Evolutionary conservation across 2,797 vertebrate species (phyloP), one percentile per base, ranked within the genome.

Genomic region (Urocyon cinereoargenteus): DNA sequence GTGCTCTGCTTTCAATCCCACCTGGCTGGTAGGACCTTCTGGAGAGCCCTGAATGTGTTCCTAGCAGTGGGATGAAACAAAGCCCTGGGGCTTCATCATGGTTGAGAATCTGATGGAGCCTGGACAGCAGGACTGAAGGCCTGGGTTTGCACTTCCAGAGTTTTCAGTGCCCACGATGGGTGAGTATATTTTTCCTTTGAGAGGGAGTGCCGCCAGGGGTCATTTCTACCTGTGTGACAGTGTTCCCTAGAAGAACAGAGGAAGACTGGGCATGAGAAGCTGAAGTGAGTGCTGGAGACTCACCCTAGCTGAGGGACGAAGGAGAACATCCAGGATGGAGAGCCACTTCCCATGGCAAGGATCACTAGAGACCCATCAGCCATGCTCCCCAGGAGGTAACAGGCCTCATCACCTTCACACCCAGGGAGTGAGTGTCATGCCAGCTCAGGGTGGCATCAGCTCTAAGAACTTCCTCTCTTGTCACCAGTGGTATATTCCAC

Each of bases 381-480:
- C 18, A 36, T 0, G 19, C 3, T 5, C 26, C 31, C 57, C 3
- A 7, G 13, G 4, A 7, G 3, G 8, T 15, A 28, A 21, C 6
- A 12, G 15, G 73, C 77, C 31, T 4, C 6, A 5, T 19, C 11
- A 1, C 16, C n/a, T 7, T 11, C 40, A 45, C 34, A 34, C 49
- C 45, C 36, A 9, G 13, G 51, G 9, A 45, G 8, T 3, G 1
- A 16, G 36, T 49, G 40, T 49, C 24, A 7, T 8, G 1, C 31
- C 31, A 0, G 13, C 6, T 5, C 28, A 12, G 59, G 51, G 5
- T 0, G 18, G 53, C 21, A 0, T 1, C 0, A 0, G 21, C 55
- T 22, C 7, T 3, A 5, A n/a, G 31, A 49, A 9, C 22, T 3
- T 3, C 13, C 8, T 13, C 14, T 5, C 9, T 9, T 5, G 18